Conservation (phyloP, 1,140 invertebrate species). For the Zeugodacus cucurbitae region DNA sequence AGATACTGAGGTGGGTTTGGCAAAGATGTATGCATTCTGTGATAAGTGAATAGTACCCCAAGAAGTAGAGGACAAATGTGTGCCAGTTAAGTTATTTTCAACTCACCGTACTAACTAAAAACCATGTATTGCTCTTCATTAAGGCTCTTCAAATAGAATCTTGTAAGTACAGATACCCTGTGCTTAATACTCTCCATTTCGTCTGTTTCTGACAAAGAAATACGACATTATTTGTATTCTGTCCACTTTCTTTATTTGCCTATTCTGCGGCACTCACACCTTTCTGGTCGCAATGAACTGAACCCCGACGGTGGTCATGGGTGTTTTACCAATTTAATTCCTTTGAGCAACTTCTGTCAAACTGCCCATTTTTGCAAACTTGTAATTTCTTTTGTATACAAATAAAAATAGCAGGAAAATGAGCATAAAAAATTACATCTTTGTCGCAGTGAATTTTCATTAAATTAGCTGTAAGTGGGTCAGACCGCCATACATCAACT, state of each 20-base stretch:
- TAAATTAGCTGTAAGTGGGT: slow-evolving; percentile 41
- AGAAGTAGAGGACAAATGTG: no score
- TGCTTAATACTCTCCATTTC: no score
- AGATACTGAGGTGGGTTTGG: no score
- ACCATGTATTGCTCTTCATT: no score
- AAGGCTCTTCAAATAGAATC: no score
- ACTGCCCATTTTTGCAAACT: slow-evolving; percentile 5
- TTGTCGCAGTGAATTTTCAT: slow-evolving; percentile 42
- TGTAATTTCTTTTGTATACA: slow-evolving; percentile 34
- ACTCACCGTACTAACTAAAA: no score
- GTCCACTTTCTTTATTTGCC: neutral
- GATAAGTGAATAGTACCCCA: no score
- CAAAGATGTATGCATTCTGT: no score
- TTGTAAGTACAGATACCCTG: no score
- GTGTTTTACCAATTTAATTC: neutral
- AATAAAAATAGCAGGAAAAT: neutral
- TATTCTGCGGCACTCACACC: neutral
- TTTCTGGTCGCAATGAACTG: neutral
- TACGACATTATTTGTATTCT: neutral
- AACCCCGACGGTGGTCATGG: neutral
- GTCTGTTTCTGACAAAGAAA: neutral
- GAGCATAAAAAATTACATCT: neutral
- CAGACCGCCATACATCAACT: neutral
- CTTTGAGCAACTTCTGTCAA: neutral
- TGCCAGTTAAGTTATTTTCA: no score